Percentiles rank a stretch among this genome's conserved stretches.
Conservation (phyloP, 2,888 invertebrate species). For the Bellardia pandia region DNA sequence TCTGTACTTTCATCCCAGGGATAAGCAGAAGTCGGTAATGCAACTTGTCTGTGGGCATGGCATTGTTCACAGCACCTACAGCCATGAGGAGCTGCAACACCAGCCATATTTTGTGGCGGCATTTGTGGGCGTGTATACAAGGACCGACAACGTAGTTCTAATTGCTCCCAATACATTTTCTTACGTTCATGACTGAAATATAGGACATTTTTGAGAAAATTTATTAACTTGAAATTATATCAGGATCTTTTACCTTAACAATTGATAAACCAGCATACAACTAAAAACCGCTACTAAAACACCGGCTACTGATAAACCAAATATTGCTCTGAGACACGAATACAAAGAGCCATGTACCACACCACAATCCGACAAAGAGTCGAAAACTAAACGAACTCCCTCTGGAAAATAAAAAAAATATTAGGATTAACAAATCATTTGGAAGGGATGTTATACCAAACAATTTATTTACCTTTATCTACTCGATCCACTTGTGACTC, state of each 20-base stretch:
- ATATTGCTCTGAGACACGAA: conserved; percentile 94
- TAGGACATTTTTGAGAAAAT: not conserved
- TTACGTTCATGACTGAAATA: conserved; percentile 93
- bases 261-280: conserved; percentile 95
- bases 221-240: not conserved
- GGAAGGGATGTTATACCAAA: not conserved
- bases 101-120: conserved; percentile 78
- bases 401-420: conserved; percentile 75
- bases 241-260: conserved; percentile 87
- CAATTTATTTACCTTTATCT: conserved; percentile 79
- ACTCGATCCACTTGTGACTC: conserved; percentile 87
- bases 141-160: conserved; percentile 93
- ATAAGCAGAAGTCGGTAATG: conserved; percentile 85
- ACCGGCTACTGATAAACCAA: conserved; percentile 95
- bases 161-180: conserved; percentile 97
- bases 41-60: conserved; percentile 85
- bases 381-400: conserved; percentile 92
- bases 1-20: conserved; percentile 86
- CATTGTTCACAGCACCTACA: conserved; percentile 91
- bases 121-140: conserved; percentile 86
- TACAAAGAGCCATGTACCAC: conserved; percentile 96
- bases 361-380: conserved; percentile 93
- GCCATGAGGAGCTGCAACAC: conserved; percentile 83
- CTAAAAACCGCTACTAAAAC: conserved; percentile 96
- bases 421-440: conserved; percentile 38